phyloP scores from a whole-genome alignment of 2,797 vertebrate species.

The Anniella stebbinsi region DNA sequence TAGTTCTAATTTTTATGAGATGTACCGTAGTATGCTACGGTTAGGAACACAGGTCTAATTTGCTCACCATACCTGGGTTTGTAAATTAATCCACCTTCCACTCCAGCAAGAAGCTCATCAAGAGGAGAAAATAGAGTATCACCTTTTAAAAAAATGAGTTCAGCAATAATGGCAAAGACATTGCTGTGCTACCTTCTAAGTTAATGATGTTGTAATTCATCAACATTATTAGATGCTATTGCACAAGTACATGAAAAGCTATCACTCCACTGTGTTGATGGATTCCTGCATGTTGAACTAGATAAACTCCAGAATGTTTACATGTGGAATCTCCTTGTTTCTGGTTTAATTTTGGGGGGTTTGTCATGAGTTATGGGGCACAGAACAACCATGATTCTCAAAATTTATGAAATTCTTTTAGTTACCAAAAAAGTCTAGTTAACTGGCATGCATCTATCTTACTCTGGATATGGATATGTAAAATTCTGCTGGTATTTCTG shows the following conservation, averaged over 20 bases:
- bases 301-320: not conserved
- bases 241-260: conserved; percentile 31
- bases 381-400: not conserved
- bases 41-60: conserved; percentile 28
- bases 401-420: not conserved
- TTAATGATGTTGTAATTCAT: conserved; percentile 61
- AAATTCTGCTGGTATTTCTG: not conserved
- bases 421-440: not conserved
- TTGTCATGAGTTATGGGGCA: not conserved
- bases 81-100: conserved; percentile 29
- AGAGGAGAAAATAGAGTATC: not conserved
- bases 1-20: conserved; percentile 56
- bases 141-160: conserved; percentile 36
- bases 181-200: conserved; percentile 53
- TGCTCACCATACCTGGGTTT: conserved; percentile 34
- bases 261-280: not conserved
- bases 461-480: not conserved
- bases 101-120: conserved; percentile 29
- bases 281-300: fast-evolving
- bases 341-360: not conserved
- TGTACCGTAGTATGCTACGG: not conserved
- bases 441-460: not conserved
- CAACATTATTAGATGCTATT: conserved; percentile 47
- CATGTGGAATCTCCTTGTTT: not conserved
- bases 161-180: conserved; percentile 27